Evolutionary conservation across 2,888 invertebrate species (phyloP).

Genomic region (Habrosyne pyritoides): DNA sequence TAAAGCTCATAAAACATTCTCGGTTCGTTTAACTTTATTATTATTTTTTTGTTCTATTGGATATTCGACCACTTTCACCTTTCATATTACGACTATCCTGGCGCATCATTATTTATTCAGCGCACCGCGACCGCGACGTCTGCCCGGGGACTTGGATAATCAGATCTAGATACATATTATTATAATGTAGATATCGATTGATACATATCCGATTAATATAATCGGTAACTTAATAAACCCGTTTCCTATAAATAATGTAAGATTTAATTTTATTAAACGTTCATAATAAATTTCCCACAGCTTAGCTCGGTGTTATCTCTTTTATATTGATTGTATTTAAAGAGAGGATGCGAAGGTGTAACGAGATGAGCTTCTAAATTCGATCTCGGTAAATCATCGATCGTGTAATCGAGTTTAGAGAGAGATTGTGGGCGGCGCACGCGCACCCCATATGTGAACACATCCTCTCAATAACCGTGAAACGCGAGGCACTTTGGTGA

Average conservation of each 20-base stretch:
- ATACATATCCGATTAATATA: slow-evolving; percentile 37
- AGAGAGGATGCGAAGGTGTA: slow-evolving; percentile 64
- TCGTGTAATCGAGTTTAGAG: slow-evolving; percentile 80
- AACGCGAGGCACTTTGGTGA: slow-evolving; percentile 40
- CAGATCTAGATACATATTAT: slow-evolving; percentile 70
- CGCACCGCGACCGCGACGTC: slow-evolving; percentile 40
- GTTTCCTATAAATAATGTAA: slow-evolving; percentile 33
- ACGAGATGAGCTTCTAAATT: slow-evolving; percentile 73
- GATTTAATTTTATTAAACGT: slow-evolving; percentile 37
- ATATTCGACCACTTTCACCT: slow-evolving; percentile 75
- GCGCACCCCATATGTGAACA: slow-evolving; percentile 73
- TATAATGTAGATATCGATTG: slow-evolving; percentile 54
- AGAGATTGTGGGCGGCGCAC: slow-evolving; percentile 75
- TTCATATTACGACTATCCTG: slow-evolving; percentile 54
- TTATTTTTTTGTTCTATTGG: slow-evolving; percentile 67
- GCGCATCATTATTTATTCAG: slow-evolving; percentile 67
- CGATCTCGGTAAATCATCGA: slow-evolving; percentile 81
- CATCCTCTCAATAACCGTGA: slow-evolving; percentile 69
- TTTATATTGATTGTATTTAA: slow-evolving; percentile 38
- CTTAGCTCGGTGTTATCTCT: slow-evolving; percentile 33
- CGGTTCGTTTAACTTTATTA: slow-evolving; percentile 55
- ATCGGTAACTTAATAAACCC: slow-evolving; percentile 36
- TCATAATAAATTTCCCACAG: slow-evolving; percentile 51
- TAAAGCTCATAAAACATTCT: slow-evolving; percentile 74
- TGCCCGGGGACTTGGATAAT: slow-evolving; percentile 61